Evolutionary conservation across 2,888 invertebrate species (phyloP).

Genomic region (Athalia rosae): DNA sequence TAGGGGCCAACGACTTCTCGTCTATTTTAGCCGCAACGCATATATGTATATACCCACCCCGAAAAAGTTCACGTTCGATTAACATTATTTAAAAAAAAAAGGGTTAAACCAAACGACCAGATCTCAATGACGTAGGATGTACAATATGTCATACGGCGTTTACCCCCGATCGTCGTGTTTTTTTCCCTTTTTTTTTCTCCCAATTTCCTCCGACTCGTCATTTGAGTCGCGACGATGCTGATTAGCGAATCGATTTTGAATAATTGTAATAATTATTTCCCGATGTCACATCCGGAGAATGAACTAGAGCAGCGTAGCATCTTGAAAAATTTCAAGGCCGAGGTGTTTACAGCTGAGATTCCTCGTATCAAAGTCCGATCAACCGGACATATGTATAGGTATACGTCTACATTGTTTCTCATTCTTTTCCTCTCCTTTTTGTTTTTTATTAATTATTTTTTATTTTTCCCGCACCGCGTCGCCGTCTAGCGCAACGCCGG

Average conservation of each 20-base stretch:
- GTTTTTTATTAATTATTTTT: not conserved
- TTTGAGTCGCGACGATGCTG: not conserved
- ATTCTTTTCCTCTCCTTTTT: not conserved
- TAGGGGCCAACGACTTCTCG: slow-evolving; percentile 5
- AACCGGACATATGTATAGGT: not conserved
- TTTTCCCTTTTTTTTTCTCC: too few relatives aligned
- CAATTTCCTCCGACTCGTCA: too few relatives aligned
- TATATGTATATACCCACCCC: not conserved
- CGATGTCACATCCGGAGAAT: not conserved
- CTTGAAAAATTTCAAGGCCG: slow-evolving; percentile 22
- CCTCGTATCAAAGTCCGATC: slow-evolving; percentile 12
- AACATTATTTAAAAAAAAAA: not conserved
- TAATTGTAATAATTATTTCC: not conserved
- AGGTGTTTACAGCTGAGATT: slow-evolving; percentile 10
- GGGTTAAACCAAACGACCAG: too few relatives aligned
- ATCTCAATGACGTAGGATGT: too few relatives aligned
- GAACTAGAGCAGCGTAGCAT: slow-evolving; percentile 17
- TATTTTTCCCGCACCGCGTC: too few relatives aligned
- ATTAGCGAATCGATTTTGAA: too few relatives aligned
- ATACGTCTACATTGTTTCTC: not conserved
- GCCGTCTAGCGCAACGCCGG: too few relatives aligned
- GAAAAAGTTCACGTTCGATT: too few relatives aligned
- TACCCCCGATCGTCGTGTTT: too few relatives aligned
- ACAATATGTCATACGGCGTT: too few relatives aligned
- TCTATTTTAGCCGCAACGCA: not conserved